Conservation (phyloP, 2,113 vertebrate species). For the Neotragus pygmaeus region DNA sequence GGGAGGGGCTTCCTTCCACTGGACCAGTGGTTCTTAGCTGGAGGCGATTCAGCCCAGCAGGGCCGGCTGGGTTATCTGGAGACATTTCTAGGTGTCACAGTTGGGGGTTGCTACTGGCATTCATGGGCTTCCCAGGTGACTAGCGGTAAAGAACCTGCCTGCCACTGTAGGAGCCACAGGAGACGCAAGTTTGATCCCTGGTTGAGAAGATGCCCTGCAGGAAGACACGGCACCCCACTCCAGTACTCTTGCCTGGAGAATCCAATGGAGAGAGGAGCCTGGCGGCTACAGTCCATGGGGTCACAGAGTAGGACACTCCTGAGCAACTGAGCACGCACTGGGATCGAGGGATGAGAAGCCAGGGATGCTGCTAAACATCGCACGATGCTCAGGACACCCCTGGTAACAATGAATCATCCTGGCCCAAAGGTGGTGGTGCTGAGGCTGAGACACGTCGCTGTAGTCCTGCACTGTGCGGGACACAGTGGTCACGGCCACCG, state of each 20-base stretch:
- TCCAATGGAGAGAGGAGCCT: neutral
- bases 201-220: neutral
- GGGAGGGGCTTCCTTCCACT: neutral
- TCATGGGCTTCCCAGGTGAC: neutral
- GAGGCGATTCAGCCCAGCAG: neutral
- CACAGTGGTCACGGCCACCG: accelerated
- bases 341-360: neutral
- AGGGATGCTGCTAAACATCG: neutral
- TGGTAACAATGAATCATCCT: accelerated
- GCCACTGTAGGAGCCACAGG: neutral
- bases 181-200: accelerated
- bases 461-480: accelerated
- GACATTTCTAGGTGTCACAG: neutral
- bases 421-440: accelerated
- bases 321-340: neutral
- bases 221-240: neutral
- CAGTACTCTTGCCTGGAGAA: neutral
- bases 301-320: neutral
- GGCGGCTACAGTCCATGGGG: neutral
- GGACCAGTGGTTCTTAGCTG: neutral
- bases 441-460: neutral
- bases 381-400: accelerated
- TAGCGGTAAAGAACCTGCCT: neutral
- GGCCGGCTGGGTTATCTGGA: neutral
- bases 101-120: neutral